These are phyloP conservation scores for Morone chrysops DNA, from an alignment of 2,113 vertebrate genomes.

Conservation along the genomic window DNA sequence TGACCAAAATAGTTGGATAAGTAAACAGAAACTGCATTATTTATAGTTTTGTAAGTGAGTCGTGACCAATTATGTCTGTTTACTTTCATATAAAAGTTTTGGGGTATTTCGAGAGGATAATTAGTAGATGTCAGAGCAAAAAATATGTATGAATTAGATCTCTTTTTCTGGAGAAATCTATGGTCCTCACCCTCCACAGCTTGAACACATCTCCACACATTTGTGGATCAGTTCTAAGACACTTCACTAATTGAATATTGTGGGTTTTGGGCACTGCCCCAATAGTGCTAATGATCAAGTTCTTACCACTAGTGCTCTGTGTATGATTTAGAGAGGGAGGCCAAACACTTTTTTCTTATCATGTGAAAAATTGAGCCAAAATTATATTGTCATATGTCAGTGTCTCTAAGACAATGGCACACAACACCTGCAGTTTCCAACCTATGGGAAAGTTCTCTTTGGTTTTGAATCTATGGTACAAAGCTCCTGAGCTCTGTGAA, in stretches of 20 bases:
- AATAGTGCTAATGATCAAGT: conserved; percentile 43
- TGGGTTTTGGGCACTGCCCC: conserved; percentile 19
- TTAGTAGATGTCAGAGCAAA: neutral
- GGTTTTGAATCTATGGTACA: neutral
- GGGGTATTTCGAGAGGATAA: neutral
- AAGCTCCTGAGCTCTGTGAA: neutral
- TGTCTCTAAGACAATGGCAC: neutral
- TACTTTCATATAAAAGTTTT: conserved; percentile 12
- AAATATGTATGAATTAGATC: neutral
- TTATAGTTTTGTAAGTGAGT: neutral
- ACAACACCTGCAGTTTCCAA: conserved; percentile 7
- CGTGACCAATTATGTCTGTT: conserved; percentile 37
- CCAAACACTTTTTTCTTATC: conserved; percentile 37
- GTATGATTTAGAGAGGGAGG: conserved; percentile 10
- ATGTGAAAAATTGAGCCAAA: conserved; percentile 15
- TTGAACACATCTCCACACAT: neutral
- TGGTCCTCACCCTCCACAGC: conserved; percentile 1
- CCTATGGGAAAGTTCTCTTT: neutral
- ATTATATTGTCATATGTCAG: conserved; percentile 1
- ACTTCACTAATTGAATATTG: conserved; percentile 38
- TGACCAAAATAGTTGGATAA: neutral
- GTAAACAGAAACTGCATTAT: conserved; percentile 27
- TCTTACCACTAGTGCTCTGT: conserved; percentile 23
- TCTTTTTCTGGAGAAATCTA: neutral
- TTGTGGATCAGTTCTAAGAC: conserved; percentile 20